A percentile compares a stretch with the other conserved stretches of the same genome.
phyloP scores from a whole-genome alignment of 2,888 invertebrate species.

The Pseudococcus longispinus region DNA sequence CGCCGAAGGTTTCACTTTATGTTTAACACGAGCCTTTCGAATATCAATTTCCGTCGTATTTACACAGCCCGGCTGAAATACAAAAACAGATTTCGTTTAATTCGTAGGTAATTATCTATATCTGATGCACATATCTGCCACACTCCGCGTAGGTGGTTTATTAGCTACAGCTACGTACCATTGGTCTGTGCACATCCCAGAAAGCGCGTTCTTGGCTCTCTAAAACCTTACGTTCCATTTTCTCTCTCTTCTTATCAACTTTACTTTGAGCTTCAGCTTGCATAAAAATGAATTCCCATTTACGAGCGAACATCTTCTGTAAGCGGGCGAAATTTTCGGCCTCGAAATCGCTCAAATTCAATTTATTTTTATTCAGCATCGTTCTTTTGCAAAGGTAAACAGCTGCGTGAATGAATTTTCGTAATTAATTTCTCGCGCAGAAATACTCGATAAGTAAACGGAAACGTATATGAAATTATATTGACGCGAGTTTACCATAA shows the following conservation, averaged over 20 bases:
- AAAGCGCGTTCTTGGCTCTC: slow-evolving; percentile 99
- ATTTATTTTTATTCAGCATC: slow-evolving; percentile 98
- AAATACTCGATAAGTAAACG: not conserved
- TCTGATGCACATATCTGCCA: no score
- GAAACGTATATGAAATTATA: not conserved
- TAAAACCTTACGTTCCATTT: slow-evolving; percentile 94
- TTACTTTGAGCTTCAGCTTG: slow-evolving; percentile 91
- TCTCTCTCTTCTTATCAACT: slow-evolving; percentile 98
- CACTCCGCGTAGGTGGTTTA: no score
- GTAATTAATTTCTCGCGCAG: not conserved
- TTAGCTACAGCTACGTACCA: slow-evolving; percentile 71
- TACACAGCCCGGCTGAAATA: slow-evolving; percentile 91
- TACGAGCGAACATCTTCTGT: slow-evolving; percentile 98
- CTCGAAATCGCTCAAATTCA: slow-evolving; percentile 98
- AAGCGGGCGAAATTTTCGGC: slow-evolving; percentile 96
- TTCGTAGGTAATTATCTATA: not conserved
- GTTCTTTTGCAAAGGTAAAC: slow-evolving; percentile 99
- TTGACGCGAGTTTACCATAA: slow-evolving; percentile 74
- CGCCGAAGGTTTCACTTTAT: slow-evolving; percentile 63
- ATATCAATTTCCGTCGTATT: slow-evolving; percentile 99
- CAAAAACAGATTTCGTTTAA: not conserved
- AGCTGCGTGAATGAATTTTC: slow-evolving; percentile 68
- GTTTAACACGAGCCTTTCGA: slow-evolving; percentile 87
- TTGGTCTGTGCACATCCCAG: slow-evolving; percentile 99
- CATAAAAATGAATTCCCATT: slow-evolving; percentile 99